These are phyloP conservation scores for Dynastes tityus DNA, from an alignment of 2,888 invertebrate species.

Conservation along the genomic window DNA sequence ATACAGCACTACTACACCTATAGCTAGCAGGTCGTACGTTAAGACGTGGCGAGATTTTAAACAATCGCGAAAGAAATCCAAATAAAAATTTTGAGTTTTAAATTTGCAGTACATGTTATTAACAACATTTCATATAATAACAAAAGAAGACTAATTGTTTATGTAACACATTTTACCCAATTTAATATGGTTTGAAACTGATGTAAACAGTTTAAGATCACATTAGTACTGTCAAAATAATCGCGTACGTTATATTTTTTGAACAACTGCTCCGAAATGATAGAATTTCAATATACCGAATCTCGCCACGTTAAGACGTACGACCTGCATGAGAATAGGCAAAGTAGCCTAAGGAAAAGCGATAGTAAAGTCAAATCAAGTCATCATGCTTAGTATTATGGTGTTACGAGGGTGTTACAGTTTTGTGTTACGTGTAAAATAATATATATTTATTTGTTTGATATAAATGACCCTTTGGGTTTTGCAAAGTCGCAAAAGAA, in stretches of 20 bases:
- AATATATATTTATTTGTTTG: slow-evolving; percentile 3
- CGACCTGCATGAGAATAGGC: slow-evolving; percentile 20
- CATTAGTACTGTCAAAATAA: too few relatives aligned
- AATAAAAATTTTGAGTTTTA: not conserved
- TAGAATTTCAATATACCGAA: not conserved
- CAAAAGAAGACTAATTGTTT: too few relatives aligned
- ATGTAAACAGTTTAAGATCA: not conserved
- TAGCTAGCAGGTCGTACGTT: slow-evolving; percentile 4
- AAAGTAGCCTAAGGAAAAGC: slow-evolving; percentile 12
- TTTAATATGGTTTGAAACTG: too few relatives aligned
- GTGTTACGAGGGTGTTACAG: slow-evolving; percentile 18
- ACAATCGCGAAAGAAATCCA: not conserved
- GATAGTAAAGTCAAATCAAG: not conserved
- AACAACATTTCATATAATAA: too few relatives aligned
- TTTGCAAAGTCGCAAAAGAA: not conserved
- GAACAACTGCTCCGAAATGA: not conserved
- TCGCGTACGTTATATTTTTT: not conserved
- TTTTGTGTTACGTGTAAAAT: slow-evolving; percentile 16
- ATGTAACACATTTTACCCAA: too few relatives aligned
- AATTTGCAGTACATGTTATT: too few relatives aligned
- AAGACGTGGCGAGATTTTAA: slow-evolving; percentile 28
- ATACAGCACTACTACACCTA: slow-evolving; percentile 8
- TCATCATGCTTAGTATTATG: not conserved
- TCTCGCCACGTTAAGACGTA: slow-evolving; percentile 39
- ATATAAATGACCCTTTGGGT: not conserved